Evolutionary conservation across 2,113 vertebrate species (phyloP).

Genomic region (Lycocorax pyrrhopterus): DNA sequence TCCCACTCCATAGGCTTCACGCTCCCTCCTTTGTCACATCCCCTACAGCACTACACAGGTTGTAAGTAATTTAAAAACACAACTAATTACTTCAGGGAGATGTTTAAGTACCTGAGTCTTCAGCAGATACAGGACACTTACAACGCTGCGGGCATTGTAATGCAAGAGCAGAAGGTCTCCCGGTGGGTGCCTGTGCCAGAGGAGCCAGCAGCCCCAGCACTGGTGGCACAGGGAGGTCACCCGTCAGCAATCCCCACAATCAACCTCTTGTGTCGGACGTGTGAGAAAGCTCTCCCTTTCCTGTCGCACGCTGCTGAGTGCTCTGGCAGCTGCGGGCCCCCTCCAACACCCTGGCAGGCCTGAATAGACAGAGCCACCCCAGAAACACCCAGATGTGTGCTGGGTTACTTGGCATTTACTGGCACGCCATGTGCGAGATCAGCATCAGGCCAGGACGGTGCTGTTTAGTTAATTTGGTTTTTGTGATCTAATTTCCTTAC

Average conservation of each 20-base stretch:
- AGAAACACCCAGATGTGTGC: slow-evolving; percentile 41
- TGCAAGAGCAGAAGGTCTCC: slow-evolving; percentile 14
- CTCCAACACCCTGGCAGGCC: neutral
- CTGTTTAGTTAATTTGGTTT: neutral
- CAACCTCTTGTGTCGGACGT: slow-evolving; percentile 27
- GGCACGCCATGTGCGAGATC: neutral
- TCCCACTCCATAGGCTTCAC: neutral
- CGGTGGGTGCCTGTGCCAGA: neutral
- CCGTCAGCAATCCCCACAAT: slow-evolving; percentile 38
- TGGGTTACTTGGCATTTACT: neutral
- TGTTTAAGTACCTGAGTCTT: neutral
- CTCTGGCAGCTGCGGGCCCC: slow-evolving; percentile 30
- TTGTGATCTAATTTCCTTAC: slow-evolving; percentile 31
- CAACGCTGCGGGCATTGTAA: neutral
- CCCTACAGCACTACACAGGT: neutral
- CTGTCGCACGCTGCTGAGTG: slow-evolving; percentile 57
- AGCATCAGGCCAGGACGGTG: neutral
- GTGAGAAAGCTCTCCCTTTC: slow-evolving; percentile 66
- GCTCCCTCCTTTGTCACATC: neutral
- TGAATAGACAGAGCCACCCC: slow-evolving; percentile 41
- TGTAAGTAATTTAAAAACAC: slow-evolving; percentile 15
- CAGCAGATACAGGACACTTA: neutral
- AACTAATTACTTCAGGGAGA: neutral
- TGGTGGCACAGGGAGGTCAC: slow-evolving; percentile 12
- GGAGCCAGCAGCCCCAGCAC: neutral